Conservation (phyloP, 2,797 vertebrate genomes). For the Anomalospiza imberbis region DNA sequence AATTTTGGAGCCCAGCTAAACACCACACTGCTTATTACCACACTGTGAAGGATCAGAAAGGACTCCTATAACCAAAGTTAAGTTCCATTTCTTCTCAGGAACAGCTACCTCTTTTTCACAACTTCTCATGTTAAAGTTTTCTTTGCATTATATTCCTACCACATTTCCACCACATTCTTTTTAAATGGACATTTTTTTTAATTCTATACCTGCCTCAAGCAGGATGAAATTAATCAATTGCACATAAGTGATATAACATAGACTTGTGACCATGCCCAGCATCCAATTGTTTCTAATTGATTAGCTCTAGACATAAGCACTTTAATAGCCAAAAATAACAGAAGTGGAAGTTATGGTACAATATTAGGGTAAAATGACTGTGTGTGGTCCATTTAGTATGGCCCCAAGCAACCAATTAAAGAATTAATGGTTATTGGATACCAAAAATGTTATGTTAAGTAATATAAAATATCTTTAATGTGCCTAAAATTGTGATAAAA, state of each 20-base stretch:
- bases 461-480: slow-evolving; percentile 49
- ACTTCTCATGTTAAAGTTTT: slow-evolving; percentile 52
- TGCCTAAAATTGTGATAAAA: slow-evolving; percentile 49
- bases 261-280: slow-evolving; percentile 58
- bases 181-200: slow-evolving; percentile 30
- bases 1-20: background rate
- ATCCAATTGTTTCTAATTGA: slow-evolving; percentile 65
- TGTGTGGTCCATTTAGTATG: slow-evolving; percentile 53
- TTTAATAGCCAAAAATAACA: slow-evolving; percentile 58
- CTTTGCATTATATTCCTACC: slow-evolving; percentile 35
- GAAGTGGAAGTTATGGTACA: slow-evolving; percentile 29
- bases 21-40: background rate
- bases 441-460: slow-evolving; percentile 55
- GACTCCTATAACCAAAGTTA: background rate
- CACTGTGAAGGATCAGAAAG: background rate
- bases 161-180: slow-evolving; percentile 51
- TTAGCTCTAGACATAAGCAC: slow-evolving; percentile 62
- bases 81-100: slow-evolving; percentile 8
- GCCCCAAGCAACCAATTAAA: slow-evolving; percentile 60
- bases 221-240: slow-evolving; percentile 64
- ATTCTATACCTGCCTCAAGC: slow-evolving; percentile 48
- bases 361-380: slow-evolving; percentile 7
- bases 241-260: slow-evolving; percentile 39
- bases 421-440: slow-evolving; percentile 61
- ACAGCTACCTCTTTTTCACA: slow-evolving; percentile 42